Percentiles rank a stretch among this genome's conserved stretches.
phyloP scores from a whole-genome alignment of 2,113 vertebrate species.

The Butorides virescens region DNA sequence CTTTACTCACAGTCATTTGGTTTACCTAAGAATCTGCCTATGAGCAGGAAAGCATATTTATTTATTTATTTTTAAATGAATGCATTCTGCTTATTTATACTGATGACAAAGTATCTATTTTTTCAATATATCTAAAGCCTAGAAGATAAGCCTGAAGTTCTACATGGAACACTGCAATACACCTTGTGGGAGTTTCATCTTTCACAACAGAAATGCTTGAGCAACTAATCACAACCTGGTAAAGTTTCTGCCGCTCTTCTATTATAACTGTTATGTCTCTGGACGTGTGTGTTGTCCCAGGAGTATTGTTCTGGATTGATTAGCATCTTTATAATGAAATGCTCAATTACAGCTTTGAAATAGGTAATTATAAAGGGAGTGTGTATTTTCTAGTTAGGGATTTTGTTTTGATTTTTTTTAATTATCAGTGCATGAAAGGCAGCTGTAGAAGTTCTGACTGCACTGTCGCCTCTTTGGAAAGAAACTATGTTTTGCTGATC shows the following conservation, averaged over 20 bases:
- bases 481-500: slow-evolving; percentile 11
- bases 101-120: neutral
- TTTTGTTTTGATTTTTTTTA: slow-evolving; percentile 47
- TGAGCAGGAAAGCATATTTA: neutral
- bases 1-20: neutral
- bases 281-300: neutral
- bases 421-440: slow-evolving; percentile 55
- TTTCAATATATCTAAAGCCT: neutral
- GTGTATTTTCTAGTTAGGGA: slow-evolving; percentile 45
- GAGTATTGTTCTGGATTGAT: slow-evolving; percentile 52
- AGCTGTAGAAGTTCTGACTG: slow-evolving; percentile 37
- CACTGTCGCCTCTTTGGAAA: neutral
- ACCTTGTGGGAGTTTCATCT: neutral
- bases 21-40: neutral
- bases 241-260: slow-evolving; percentile 33
- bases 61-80: neutral
- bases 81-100: neutral
- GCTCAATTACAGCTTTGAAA: slow-evolving; percentile 60
- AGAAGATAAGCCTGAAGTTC: neutral
- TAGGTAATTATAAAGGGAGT: slow-evolving; percentile 56
- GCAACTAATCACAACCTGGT: neutral
- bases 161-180: neutral
- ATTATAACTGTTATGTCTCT: neutral
- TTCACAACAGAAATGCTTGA: slow-evolving; percentile 37
- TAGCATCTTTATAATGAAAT: slow-evolving; percentile 52